phyloP scores from a whole-genome alignment of 2,113 vertebrate species.

The Stegostoma tigrinum region DNA sequence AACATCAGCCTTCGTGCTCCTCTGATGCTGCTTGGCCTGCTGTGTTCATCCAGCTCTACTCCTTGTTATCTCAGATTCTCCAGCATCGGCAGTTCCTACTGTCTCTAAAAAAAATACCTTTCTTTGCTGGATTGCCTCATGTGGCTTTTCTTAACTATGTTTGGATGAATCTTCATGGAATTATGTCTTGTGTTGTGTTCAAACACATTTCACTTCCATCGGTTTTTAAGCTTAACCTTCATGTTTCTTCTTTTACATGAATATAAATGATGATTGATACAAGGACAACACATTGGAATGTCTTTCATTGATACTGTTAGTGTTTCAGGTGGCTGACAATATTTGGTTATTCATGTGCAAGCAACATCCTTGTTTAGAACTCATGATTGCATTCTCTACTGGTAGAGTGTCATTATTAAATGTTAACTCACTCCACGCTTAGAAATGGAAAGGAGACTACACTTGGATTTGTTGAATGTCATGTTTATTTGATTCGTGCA shows the following conservation, averaged over 20 bases:
- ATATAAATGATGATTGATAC: not conserved
- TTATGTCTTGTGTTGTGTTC: not conserved
- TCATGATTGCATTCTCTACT: not conserved
- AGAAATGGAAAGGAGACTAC: not conserved
- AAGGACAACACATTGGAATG: not conserved
- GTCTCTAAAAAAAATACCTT: no score
- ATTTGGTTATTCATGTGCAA: not conserved
- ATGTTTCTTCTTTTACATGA: not conserved
- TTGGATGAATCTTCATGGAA: not conserved
- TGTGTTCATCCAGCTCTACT: no score
- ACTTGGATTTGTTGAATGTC: not conserved
- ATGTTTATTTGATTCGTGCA: not conserved
- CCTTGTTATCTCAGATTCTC: no score
- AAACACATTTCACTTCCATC: not conserved
- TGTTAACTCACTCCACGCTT: not conserved
- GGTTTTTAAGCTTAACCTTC: not conserved
- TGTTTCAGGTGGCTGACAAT: not conserved
- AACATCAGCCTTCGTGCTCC: no score
- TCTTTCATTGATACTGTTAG: not conserved
- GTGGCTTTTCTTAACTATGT: not conserved
- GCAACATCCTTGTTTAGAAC: not conserved
- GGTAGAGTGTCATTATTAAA: not conserved
- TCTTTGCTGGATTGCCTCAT: not conserved
- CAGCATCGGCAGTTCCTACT: no score
- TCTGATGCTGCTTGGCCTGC: no score